phyloP scores from a whole-genome alignment of 23 tunicate species.

The Halocynthia aurantium region DNA sequence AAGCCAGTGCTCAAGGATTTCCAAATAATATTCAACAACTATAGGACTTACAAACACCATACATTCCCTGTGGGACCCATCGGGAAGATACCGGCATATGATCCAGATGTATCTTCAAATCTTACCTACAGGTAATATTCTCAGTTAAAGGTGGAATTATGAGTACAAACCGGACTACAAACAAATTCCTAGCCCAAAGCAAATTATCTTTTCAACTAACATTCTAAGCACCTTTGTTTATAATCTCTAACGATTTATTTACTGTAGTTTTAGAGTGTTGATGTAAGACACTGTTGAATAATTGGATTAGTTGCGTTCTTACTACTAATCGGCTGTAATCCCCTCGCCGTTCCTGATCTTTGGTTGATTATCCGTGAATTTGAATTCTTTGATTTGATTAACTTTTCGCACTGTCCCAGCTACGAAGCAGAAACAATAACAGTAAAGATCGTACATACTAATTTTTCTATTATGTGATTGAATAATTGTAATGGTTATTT shows the following conservation, averaged over 20 bases:
- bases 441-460: not conserved
- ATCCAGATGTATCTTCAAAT: constrained; percentile 54
- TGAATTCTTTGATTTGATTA: not conserved
- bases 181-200: no score
- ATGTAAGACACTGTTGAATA: not conserved
- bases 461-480: not conserved
- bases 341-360: not conserved
- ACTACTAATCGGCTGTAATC: not conserved
- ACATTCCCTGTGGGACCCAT: constrained; percentile 72
- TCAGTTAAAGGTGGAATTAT: no score
- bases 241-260: no score
- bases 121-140: constrained; percentile 51
- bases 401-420: no score
- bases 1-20: constrained; percentile 63
- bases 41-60: constrained; percentile 27
- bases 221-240: no score
- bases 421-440: no score
- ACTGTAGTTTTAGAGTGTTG: no score
- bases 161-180: no score
- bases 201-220: no score
- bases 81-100: constrained; percentile 84
- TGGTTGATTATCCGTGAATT: not conserved
- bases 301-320: not conserved
- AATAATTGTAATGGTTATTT: constrained; percentile 2
- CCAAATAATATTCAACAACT: constrained; percentile 91